These are phyloP conservation scores for Zaprionus lineosus DNA, from an alignment of 2,888 invertebrate genomes.

Conservation along the genomic window DNA sequence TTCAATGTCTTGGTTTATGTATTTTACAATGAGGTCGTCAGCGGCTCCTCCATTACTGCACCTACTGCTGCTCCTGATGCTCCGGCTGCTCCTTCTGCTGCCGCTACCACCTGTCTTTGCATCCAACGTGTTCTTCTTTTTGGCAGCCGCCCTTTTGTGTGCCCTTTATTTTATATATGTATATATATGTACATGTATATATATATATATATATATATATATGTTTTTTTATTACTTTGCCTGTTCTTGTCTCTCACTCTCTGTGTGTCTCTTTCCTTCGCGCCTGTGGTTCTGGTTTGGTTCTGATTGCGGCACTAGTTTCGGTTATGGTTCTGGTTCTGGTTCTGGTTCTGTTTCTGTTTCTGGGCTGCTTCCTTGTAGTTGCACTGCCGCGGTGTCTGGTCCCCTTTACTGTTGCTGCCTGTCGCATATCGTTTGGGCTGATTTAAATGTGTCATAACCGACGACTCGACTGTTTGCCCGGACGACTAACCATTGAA, in stretches of 20 bases:
- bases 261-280: no score
- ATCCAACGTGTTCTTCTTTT: not conserved
- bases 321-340: not conserved
- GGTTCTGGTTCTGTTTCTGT: slow-evolving; percentile 1
- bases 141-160: slow-evolving; percentile 45
- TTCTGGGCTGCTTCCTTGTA: no score
- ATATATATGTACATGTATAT: not conserved
- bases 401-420: slow-evolving; percentile 37
- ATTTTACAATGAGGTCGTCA: slow-evolving; percentile 74
- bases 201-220: no score
- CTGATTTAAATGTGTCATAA: slow-evolving; percentile 79
- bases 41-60: slow-evolving; percentile 33
- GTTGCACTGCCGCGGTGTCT: slow-evolving; percentile 10
- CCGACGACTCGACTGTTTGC: slow-evolving; percentile 54
- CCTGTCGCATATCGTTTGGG: slow-evolving; percentile 72
- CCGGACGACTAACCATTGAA: slow-evolving; percentile 38
- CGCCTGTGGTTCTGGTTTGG: not conserved
- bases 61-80: slow-evolving; percentile 3
- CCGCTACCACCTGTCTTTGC: slow-evolving; percentile 34
- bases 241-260: no score
- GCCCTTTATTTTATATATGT: slow-evolving; percentile 9
- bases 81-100: slow-evolving; percentile 1
- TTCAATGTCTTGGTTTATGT: slow-evolving; percentile 75
- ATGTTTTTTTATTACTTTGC: no score
- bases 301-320: slow-evolving; percentile 4